Evolutionary conservation across 2,113 vertebrate genomes (phyloP), one percentile per base, ranked within the genome.

Genomic region (Genyomyrus donnyi): DNA sequence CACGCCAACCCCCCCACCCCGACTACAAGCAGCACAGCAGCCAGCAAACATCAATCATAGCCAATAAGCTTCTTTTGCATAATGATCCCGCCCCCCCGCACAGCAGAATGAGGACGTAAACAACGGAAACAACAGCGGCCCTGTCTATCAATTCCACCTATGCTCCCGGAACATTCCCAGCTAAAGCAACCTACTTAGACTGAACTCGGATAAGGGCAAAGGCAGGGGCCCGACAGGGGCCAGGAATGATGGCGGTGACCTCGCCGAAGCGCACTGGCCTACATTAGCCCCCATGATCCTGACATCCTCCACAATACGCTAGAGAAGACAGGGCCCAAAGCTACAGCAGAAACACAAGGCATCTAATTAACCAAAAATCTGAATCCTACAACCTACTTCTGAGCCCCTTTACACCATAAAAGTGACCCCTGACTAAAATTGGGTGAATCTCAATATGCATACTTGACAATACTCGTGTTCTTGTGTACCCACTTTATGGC

Each of bases 21-120:
- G n/a, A 88, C 90, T 93, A 56, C 66, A 86, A 89, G 80, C 48
- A 77, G 70, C 66, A 88, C 80, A 49, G 35, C 84, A 56, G 56
- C 85, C 89, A 42, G 21, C 89, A 89, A 70, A 87, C 66, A 91
- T 91, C 91, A 89, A 90, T 90, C 89, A 90, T 24, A 87, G 13
- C 27, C 53, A 80, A 58, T 56, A 86, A 90, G 87, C 77, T 84
- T 46, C 58, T 86, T 88, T 58, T 88, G 85, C 89, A 90, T 87
- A 90, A 91, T 70, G 49, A 91, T 74, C 46, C 87, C 39, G 1
- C 58, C 87, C 87, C 87, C 50, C 87, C 13, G 39, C 49, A 4
- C 42, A 48, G 45, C 39, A 48, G 31, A 45, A 88, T 45, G 45
- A 87, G 42, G 48, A 87, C 85, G 53, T 87, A 50, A 87, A 87